Conservation (phyloP, 2,888 invertebrate species). For the Ischnus inquisitorius region DNA sequence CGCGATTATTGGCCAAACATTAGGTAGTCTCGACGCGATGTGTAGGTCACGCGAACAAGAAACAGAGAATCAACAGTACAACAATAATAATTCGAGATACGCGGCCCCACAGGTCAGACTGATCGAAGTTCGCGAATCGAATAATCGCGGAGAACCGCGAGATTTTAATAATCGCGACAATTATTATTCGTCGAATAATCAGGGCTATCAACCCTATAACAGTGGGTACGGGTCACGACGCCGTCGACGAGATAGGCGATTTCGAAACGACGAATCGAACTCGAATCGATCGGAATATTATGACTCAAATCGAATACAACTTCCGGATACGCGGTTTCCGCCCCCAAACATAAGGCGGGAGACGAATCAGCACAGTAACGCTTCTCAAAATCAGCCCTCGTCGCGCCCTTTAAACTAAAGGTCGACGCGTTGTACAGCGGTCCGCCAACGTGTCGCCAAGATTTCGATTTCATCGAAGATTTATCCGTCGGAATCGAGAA, state of each 20-base stretch:
- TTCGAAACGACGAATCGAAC: neutral
- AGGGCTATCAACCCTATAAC: neutral
- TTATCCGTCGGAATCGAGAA: slow-evolving; percentile 38
- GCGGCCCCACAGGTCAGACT: too few relatives aligned
- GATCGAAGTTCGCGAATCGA: too few relatives aligned
- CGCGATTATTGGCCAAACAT: neutral
- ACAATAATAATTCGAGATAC: neutral
- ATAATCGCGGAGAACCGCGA: neutral
- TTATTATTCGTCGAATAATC: neutral
- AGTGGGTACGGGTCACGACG: neutral
- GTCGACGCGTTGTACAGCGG: slow-evolving; percentile 46
- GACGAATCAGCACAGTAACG: neutral
- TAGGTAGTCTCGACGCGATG: slow-evolving; percentile 38
- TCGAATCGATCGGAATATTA: neutral
- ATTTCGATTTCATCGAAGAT: slow-evolving; percentile 56
- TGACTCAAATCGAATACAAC: neutral
- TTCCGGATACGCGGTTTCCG: slow-evolving; percentile 56
- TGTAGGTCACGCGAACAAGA: neutral
- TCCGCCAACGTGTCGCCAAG: slow-evolving; percentile 54
- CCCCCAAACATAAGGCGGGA: slow-evolving; percentile 28
- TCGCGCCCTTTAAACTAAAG: slow-evolving; percentile 56
- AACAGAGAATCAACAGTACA: neutral
- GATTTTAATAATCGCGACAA: neutral
- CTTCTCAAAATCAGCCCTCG: slow-evolving; percentile 21
- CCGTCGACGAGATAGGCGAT: neutral